Evolutionary conservation across 1,140 invertebrate species (phyloP).

Genomic region (Agrypnia vestita): DNA sequence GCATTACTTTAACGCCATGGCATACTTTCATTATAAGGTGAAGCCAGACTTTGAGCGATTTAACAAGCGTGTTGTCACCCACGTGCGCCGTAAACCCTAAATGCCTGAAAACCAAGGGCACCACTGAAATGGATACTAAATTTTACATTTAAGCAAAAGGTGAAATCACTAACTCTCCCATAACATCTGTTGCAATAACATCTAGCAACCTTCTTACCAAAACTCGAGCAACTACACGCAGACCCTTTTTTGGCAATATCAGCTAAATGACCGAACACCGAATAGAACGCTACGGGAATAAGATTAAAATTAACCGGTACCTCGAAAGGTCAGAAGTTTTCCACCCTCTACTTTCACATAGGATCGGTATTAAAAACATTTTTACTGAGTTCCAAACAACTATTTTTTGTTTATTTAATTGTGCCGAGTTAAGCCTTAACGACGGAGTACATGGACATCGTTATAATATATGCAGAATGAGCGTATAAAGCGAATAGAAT

Average conservation of each 20-base stretch:
- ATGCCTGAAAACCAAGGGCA: neutral
- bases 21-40: constrained; percentile 53
- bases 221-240: neutral
- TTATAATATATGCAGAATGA: constrained; percentile 35
- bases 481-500: constrained; percentile 35
- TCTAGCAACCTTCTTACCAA: neutral
- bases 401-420: constrained; percentile 17
- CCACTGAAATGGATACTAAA: constrained; percentile 2
- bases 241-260: neutral
- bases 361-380: neutral
- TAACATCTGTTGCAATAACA: neutral
- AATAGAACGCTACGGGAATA: neutral
- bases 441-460: constrained; percentile 38
- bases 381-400: constrained; percentile 21
- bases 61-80: constrained; percentile 51
- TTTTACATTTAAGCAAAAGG: constrained; percentile 4
- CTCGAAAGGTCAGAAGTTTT: neutral
- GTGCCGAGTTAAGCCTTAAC: constrained; percentile 29
- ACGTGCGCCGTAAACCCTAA: constrained; percentile 42
- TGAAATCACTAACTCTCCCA: neutral
- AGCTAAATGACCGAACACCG: constrained; percentile 10
- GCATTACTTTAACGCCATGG: constrained; percentile 42
- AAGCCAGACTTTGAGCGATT: constrained; percentile 43
- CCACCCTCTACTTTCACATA: neutral
- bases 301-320: neutral